Evolutionary conservation across 2,113 vertebrate genomes (phyloP).

Genomic region (Corythornis vintsioides): DNA sequence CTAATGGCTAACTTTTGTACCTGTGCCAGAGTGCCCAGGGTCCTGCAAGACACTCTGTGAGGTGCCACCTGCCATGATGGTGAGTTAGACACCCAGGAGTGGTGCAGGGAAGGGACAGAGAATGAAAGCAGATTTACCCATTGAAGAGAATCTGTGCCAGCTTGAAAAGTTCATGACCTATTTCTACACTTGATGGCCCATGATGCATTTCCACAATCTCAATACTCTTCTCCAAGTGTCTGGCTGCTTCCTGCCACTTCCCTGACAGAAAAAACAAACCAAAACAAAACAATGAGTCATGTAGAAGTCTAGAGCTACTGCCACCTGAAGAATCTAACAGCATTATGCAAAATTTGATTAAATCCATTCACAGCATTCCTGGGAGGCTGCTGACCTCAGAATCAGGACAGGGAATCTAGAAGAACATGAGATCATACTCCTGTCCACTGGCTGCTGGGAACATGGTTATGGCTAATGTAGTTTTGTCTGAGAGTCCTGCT

Average conservation of each 20-base stretch:
- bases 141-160: slow-evolving; percentile 93
- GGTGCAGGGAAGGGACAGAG: background rate
- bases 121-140: slow-evolving; percentile 76
- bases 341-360: background rate
- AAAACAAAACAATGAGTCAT: background rate
- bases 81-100: background rate
- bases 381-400: background rate
- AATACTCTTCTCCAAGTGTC: slow-evolving; percentile 81
- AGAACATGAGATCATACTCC: background rate
- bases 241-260: slow-evolving; percentile 86
- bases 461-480: background rate
- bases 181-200: slow-evolving; percentile 87
- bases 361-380: background rate
- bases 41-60: background rate
- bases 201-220: slow-evolving; percentile 78
- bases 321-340: background rate
- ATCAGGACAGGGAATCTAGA: background rate
- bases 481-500: background rate
- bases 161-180: slow-evolving; percentile 91
- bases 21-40: background rate
- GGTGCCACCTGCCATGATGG: background rate
- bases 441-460: background rate
- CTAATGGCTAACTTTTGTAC: background rate
- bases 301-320: background rate
- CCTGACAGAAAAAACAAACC: slow-evolving; percentile 67